Percentiles rank a stretch among this genome's conserved stretches.
These are phyloP conservation scores for Nephrotoma flavescens DNA, from an alignment of 2,888 invertebrate genomes.

Conservation along the genomic window DNA sequence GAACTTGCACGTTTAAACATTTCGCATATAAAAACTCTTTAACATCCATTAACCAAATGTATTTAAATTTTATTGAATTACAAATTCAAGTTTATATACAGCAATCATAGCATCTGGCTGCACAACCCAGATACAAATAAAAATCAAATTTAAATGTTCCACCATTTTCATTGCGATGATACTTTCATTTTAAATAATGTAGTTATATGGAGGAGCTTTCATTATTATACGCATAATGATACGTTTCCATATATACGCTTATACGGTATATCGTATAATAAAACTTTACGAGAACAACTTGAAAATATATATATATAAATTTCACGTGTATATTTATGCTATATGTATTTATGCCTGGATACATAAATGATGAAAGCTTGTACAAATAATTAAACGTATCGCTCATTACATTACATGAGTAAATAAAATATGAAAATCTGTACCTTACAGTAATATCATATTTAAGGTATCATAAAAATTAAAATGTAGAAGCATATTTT, in stretches of 20 bases:
- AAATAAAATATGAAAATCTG: neutral
- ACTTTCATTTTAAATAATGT: neutral
- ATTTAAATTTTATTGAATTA: neutral
- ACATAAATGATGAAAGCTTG: neutral
- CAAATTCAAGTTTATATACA: neutral
- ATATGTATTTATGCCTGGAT: neutral
- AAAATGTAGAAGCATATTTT: neutral
- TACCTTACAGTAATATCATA: neutral
- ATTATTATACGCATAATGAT: neutral
- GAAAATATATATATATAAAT: neutral
- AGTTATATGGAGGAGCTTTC: neutral
- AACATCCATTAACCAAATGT: neutral
- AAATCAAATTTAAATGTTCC: neutral
- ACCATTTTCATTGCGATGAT: neutral
- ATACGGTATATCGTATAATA: neutral
- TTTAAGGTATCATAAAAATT: neutral
- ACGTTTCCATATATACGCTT: neutral
- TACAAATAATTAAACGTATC: neutral
- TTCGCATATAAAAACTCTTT: neutral
- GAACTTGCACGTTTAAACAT: no score
- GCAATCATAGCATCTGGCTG: neutral
- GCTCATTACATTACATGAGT: neutral
- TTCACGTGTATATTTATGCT: neutral
- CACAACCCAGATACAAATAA: neutral
- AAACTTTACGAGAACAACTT: neutral